Base-by-base conservation (phyloP, 53 echinoderm and acorn worm species). In the Henricia sp. region DNA sequence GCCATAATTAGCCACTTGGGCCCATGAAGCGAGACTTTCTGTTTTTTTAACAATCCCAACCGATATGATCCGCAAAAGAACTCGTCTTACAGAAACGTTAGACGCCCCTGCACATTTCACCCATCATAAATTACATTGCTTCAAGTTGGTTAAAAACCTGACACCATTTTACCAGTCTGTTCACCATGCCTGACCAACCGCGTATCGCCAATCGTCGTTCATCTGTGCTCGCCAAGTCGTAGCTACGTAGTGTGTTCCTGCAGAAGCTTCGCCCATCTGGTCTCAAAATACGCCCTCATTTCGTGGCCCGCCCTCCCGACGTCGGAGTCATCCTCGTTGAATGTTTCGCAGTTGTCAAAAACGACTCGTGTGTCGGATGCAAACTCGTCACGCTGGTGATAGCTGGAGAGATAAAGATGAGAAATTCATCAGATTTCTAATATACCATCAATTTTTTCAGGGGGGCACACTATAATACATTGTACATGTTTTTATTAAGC, bases 241-340 rank as follows among this genome's bases (percentile, higher is more conserved):
- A 43, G 80, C 80, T 80, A 80, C 14, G 80, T 80, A 4, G 80
- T 34, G 53, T 53, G 76, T 36, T 86, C 86, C 14, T 67, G 38
- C 5, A 86, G 75, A 40, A 92, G 71, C 60, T 92, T 94, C 62
- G 94, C 41, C 99, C 99, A 97, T 32, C 99, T 86, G n/a, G 60
- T 92, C 82, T 99, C 99, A 59, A 99, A 97, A 92, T 86, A 97
- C 14, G 92, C 85, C 67, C 94, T 92, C 95, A 99, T 83, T 35
- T 88, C 71, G 57, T 99, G 99, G 2, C 99, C 99, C 6, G 99
- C 87, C 17, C 90, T 86, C 60, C 99, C 99, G 2, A 99, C 99
- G 33, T 99, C 99, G 0, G 99, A 99, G 74, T 99, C 99, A 40
- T 99, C 99, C 57, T 99, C 99, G 57, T 99, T 99, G 84, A 92